Evolutionary conservation across 1,140 invertebrate species (phyloP).

Genomic region (Planococcus citri): DNA sequence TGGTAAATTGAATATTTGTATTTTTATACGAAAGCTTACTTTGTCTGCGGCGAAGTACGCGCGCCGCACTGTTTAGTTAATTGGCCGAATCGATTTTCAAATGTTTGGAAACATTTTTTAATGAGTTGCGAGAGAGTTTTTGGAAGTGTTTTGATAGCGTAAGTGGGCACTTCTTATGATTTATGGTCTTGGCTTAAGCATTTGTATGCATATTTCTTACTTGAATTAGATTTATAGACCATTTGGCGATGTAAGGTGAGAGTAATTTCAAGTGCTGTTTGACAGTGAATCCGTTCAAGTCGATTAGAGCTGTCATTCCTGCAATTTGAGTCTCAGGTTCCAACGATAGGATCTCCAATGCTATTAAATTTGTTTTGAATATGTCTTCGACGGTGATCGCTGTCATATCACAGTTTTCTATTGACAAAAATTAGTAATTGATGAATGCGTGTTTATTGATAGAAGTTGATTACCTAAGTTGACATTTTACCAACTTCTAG

Average conservation of each 20-base stretch:
- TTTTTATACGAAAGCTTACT: background rate
- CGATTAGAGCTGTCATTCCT: slow-evolving; percentile 36
- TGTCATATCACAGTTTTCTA: background rate
- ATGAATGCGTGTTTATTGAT: background rate
- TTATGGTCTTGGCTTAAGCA: too few relatives aligned
- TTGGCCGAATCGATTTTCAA: background rate
- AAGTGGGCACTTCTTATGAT: too few relatives aligned
- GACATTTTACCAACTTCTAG: too few relatives aligned
- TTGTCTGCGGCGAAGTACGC: background rate
- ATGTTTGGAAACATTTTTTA: background rate
- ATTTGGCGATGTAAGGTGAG: slow-evolving; percentile 32
- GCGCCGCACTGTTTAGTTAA: background rate
- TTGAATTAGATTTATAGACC: slow-evolving; percentile 27
- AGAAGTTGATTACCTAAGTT: background rate
- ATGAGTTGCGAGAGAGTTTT: background rate
- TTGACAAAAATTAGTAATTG: background rate
- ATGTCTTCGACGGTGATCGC: slow-evolving; percentile 17
- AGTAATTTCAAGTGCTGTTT: slow-evolving; percentile 37
- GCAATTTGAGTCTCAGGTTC: slow-evolving; percentile 37
- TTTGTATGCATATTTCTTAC: slow-evolving; percentile 26
- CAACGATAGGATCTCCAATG: slow-evolving; percentile 24
- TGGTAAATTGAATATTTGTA: too few relatives aligned
- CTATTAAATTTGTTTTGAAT: slow-evolving; percentile 21
- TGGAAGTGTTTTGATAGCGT: too few relatives aligned
- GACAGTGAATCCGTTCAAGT: slow-evolving; percentile 36